phyloP scores from a whole-genome alignment of 1,140 invertebrate genomes.

The Helicoverpa armigera region DNA sequence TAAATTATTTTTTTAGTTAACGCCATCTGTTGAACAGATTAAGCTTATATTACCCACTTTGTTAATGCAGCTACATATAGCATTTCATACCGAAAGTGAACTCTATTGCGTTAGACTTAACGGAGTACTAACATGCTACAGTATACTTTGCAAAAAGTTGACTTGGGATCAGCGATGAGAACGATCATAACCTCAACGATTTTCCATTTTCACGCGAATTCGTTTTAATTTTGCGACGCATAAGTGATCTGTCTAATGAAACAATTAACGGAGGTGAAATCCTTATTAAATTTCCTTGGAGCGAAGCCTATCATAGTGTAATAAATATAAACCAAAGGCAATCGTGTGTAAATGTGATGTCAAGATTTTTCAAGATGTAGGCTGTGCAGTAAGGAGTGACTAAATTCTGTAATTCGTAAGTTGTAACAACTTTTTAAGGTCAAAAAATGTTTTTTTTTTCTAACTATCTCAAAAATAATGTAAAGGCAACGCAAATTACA shows the following conservation, averaged over 20 bases:
- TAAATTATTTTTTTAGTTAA: background rate
- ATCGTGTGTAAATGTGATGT: constrained; percentile 20
- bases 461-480: constrained; percentile 30
- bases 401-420: constrained; percentile 11
- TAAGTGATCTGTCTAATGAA: background rate
- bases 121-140: background rate
- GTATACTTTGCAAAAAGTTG: background rate
- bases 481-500: constrained; percentile 54
- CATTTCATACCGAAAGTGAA: background rate
- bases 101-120: background rate
- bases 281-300: background rate
- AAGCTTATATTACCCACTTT: background rate
- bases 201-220: constrained; percentile 35
- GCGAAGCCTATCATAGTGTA: background rate
- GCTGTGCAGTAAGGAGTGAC: background rate
- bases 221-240: constrained; percentile 7
- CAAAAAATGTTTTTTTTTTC: constrained; percentile 56
- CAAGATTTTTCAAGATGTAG: constrained; percentile 20
- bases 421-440: background rate
- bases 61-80: background rate
- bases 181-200: constrained; percentile 30
- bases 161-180: constrained; percentile 7
- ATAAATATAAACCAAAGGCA: background rate
- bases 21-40: constrained; percentile 3
- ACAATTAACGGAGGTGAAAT: background rate